phyloP scores from a whole-genome alignment of 2,888 invertebrate species.

The Trileptium ribeirensis region DNA sequence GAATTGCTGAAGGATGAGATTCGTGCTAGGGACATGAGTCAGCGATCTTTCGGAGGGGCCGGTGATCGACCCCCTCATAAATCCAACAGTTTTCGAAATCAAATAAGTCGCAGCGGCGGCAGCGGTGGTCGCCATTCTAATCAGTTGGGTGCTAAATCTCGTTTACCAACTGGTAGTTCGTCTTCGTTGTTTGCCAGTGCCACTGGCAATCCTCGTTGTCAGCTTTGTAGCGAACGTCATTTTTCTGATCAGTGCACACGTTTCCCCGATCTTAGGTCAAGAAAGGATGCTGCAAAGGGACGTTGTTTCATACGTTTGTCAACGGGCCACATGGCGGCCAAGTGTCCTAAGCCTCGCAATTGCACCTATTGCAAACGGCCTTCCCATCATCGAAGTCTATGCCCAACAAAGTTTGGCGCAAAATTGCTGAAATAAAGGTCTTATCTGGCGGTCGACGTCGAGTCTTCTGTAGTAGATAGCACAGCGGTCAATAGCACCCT shows the following conservation, averaged over 20 bases:
- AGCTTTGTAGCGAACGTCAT: background rate
- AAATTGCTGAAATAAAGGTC: background rate
- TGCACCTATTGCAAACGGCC: background rate
- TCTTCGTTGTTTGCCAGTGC: background rate
- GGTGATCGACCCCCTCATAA: background rate
- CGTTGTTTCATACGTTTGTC: background rate
- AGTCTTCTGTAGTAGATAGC: too few relatives aligned
- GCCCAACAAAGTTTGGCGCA: background rate
- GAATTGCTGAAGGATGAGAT: constrained; percentile 1
- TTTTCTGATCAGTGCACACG: background rate
- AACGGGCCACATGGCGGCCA: background rate
- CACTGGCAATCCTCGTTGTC: background rate
- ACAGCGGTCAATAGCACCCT: too few relatives aligned
- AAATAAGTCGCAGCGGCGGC: too few relatives aligned
- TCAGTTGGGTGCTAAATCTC: background rate
- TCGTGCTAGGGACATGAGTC: background rate
- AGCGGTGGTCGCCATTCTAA: too few relatives aligned
- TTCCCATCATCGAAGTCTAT: background rate
- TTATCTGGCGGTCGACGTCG: too few relatives aligned
- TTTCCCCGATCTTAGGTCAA: background rate
- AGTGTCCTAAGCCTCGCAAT: background rate
- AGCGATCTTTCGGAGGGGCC: too few relatives aligned
- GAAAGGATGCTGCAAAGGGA: background rate
- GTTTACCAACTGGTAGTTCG: background rate
- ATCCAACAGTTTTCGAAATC: too few relatives aligned